Evolutionary conservation across 2,797 vertebrate species (phyloP).

Genomic region (Amblyopsis hoosieri): DNA sequence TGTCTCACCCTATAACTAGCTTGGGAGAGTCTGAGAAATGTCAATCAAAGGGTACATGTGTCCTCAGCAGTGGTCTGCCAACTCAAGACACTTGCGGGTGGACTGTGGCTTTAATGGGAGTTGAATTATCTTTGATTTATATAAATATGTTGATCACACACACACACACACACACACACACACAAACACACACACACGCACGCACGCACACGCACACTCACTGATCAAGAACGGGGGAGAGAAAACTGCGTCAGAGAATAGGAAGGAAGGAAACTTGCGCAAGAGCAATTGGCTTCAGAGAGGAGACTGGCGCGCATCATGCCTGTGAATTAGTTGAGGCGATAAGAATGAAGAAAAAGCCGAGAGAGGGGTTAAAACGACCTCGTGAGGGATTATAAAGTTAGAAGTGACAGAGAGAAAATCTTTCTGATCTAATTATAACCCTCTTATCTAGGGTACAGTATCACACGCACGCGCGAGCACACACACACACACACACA

Average conservation of each 20-base stretch:
- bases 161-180: no score
- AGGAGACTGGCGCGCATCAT: neutral
- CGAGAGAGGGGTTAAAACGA: neutral
- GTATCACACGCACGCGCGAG: neutral
- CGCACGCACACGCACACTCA: no score
- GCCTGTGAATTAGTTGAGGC: neutral
- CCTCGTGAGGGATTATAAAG: neutral
- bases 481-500: constrained; percentile 6
- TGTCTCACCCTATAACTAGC: no score
- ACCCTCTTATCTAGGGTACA: constrained; percentile 3
- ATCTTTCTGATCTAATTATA: constrained; percentile 6
- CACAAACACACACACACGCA: no score
- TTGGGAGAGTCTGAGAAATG: no score
- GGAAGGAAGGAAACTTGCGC: neutral
- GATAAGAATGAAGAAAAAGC: neutral
- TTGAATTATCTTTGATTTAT: no score
- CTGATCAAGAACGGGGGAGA: no score
- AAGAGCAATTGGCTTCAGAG: neutral
- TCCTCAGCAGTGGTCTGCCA: no score
- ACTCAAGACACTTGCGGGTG: no score
- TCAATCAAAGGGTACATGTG: no score
- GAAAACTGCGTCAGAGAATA: neutral
- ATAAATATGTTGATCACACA: no score
- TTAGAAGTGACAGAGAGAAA: neutral
- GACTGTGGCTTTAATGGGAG: no score